Evolutionary conservation across 2,888 invertebrate species (phyloP).

Genomic region (Coleophora deauratella): DNA sequence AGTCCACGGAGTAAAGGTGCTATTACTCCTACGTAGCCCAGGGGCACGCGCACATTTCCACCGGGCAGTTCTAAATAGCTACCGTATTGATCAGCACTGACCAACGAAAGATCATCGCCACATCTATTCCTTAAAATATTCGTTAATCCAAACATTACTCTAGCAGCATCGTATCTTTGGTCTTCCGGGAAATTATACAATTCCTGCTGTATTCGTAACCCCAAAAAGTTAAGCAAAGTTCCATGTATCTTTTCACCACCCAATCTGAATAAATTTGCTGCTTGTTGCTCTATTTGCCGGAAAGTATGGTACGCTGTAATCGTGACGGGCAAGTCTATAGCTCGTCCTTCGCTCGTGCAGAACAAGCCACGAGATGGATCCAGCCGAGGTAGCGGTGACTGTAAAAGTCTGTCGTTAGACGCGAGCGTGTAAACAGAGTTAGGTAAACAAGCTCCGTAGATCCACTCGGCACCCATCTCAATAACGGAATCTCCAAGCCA

Average conservation of each 20-base stretch:
- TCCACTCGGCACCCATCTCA: conserved; percentile 85
- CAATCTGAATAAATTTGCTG: conserved; percentile 76
- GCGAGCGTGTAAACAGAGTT: conserved; percentile 82
- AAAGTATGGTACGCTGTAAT: conserved; percentile 79
- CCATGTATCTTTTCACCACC: conserved; percentile 77
- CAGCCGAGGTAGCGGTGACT: conserved; percentile 69
- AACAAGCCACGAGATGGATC: conserved; percentile 75
- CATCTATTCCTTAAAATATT: conserved; percentile 77
- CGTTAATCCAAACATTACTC: conserved; percentile 79
- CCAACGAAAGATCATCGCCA: conserved; percentile 81
- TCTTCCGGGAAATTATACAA: conserved; percentile 80
- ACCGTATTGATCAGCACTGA: conserved; percentile 84
- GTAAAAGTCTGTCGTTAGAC: conserved; percentile 78
- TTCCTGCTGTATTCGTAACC: conserved; percentile 79
- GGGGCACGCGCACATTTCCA: conserved; percentile 76
- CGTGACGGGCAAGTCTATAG: conserved; percentile 76
- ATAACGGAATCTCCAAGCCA: conserved; percentile 84
- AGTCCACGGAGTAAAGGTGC: conserved; percentile 78
- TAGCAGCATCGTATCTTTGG: conserved; percentile 78
- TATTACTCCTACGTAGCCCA: conserved; percentile 79
- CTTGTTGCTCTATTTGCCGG: conserved; percentile 79
- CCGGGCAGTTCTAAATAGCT: conserved; percentile 80
- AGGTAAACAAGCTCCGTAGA: conserved; percentile 80
- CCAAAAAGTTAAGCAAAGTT: conserved; percentile 77
- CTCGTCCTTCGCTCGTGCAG: conserved; percentile 81